Conservation (phyloP, 2,113 vertebrate genomes). For the Phylloscopus trochiloides region DNA sequence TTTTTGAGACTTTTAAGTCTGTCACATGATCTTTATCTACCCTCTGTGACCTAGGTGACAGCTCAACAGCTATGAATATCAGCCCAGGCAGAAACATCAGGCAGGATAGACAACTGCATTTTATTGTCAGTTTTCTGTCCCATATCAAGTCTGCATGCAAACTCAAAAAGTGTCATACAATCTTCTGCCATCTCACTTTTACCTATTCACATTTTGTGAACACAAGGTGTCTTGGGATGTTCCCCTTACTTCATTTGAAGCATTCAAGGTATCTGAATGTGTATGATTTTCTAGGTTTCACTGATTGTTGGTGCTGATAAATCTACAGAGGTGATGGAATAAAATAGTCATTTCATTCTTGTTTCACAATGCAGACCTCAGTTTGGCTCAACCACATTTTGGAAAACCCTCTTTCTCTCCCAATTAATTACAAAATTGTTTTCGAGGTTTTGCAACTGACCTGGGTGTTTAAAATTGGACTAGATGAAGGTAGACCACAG, state of each 20-base stretch:
- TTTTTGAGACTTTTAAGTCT: neutral
- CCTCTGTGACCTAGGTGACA: neutral
- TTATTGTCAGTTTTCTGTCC: neutral
- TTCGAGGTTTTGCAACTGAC: neutral
- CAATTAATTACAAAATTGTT: neutral
- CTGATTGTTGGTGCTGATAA: neutral
- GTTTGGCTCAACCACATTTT: neutral
- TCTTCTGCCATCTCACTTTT: neutral
- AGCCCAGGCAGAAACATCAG: neutral
- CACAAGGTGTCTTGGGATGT: neutral
- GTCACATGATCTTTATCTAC: neutral
- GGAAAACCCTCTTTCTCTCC: neutral
- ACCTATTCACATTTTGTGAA: neutral
- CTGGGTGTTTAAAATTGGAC: neutral
- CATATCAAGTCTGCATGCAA: neutral
- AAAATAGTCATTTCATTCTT: neutral
- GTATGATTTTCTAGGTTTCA: neutral
- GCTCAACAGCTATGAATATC: neutral
- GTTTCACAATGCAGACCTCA: neutral
- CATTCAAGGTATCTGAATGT: neutral
- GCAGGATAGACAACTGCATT: neutral
- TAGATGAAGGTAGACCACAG: neutral
- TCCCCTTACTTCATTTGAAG: neutral
- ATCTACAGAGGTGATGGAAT: neutral
- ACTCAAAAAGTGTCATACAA: neutral